Base-by-base conservation (phyloP, 2,888 invertebrate genomes). In the Apodemia duryi region DNA sequence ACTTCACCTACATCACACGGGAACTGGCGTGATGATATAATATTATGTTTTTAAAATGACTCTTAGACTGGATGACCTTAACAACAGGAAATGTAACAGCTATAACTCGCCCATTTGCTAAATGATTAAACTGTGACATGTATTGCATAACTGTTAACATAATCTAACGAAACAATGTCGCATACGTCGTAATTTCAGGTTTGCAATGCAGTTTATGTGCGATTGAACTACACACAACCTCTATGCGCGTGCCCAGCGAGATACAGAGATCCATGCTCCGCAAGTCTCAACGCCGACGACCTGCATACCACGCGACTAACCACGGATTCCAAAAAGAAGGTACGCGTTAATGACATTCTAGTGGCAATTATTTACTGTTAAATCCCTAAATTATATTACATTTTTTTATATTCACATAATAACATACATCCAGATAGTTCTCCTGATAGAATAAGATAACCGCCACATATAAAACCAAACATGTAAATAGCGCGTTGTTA, bases 181-280 rank as follows among this genome's bases (percentile, higher is more conserved):
- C 32, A 11, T 63, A 43, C 49, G 57, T 32, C 57, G 32, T 57
- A 32, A 46, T 69, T 66, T 21, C 86, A 96, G 95, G 97, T 97
- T 73, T 98, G 98, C 91, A 98, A 97, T 85, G 98, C 98, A 1
- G 97, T 98, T 69, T 98, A 98, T 90, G 96, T 97, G 67, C 93
- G 98, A 68, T 91, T 98, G 72, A 98, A 98, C 92, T 97, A 97
- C 92, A 98, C 97, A 63, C 98, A 98, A 85, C 98, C 97, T 5
- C 92, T 98, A 69, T 98, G 98, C 88, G 97, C 97, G 69, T 98
- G 98, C 87, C 97, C 98, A 61, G 95, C 96, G 72, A 94, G 97
- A 76, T 97, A 97, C 90, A 93, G 96, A 75, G 97, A 97, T 89
- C 97, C 97, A 57, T 98, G 98, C 88, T 98, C 97, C 64, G 97